Evolutionary conservation across 1,140 invertebrate species (phyloP).

Genomic region (Palaemon carinicauda): DNA sequence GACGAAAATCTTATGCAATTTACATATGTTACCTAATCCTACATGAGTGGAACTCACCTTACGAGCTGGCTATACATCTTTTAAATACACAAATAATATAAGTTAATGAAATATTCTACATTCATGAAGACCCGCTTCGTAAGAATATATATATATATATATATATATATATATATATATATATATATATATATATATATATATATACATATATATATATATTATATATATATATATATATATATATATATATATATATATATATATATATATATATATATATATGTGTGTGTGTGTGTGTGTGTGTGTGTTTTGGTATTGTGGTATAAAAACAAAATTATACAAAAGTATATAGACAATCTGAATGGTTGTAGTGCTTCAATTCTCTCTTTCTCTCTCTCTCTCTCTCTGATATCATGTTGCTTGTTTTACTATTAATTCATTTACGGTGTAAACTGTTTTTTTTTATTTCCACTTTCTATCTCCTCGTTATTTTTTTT

Average conservation of each 20-base stretch:
- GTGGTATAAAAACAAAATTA: too few relatives aligned
- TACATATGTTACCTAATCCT: too few relatives aligned
- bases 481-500: neutral
- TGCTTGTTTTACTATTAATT: neutral
- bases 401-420: neutral
- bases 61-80: too few relatives aligned
- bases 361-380: too few relatives aligned
- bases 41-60: too few relatives aligned
- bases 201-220: neutral
- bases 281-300: neutral
- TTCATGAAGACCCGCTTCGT: too few relatives aligned
- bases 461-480: neutral
- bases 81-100: too few relatives aligned
- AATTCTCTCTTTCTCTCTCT: constrained; percentile 7
- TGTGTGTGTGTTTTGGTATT: too few relatives aligned
- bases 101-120: too few relatives aligned
- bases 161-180: neutral
- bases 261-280: neutral
- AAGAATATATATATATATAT: neutral
- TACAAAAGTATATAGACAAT: too few relatives aligned
- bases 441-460: neutral
- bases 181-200: neutral
- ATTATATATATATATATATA: neutral
- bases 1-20: too few relatives aligned
- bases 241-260: neutral